These are phyloP conservation scores for Caranx ignobilis DNA, from an alignment of 2,113 vertebrate genomes.

Conservation along the genomic window DNA sequence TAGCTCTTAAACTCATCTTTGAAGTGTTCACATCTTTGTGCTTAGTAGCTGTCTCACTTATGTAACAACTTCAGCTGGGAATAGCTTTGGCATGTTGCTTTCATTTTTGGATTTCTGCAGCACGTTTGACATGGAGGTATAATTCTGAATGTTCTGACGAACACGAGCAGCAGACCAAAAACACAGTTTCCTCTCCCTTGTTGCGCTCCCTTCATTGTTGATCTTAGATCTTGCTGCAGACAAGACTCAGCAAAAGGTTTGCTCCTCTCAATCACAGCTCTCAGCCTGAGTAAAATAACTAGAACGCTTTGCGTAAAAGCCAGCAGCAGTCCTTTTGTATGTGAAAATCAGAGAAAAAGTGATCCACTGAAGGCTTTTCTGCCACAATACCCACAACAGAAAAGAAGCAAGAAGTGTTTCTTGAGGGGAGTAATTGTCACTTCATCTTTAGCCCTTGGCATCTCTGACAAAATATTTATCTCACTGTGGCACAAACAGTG, in stretches of 20 bases:
- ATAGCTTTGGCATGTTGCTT: constrained; percentile 51
- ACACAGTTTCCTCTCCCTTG: constrained; percentile 34
- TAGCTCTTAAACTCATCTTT: constrained; percentile 51
- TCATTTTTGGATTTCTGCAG: constrained; percentile 66
- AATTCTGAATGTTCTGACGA: constrained; percentile 56
- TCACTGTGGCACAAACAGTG: constrained; percentile 52
- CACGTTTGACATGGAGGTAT: constrained; percentile 62
- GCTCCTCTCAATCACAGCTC: constrained; percentile 43
- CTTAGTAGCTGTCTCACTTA: constrained; percentile 49
- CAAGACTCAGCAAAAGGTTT: constrained; percentile 56
- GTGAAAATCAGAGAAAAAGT: constrained; percentile 51
- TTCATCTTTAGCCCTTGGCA: constrained; percentile 73
- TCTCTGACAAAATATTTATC: constrained; percentile 79
- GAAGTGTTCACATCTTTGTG: constrained; percentile 53
- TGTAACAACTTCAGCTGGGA: constrained; percentile 58
- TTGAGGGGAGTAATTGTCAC: constrained; percentile 71
- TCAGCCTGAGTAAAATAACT: constrained; percentile 41
- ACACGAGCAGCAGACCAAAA: constrained; percentile 38
- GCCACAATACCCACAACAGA: constrained; percentile 31
- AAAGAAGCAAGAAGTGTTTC: constrained; percentile 47
- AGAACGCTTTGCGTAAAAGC: constrained; percentile 41
- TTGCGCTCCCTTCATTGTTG: constrained; percentile 52
- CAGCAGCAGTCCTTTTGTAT: constrained; percentile 23
- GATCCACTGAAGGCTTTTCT: constrained; percentile 38
- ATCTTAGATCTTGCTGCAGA: constrained; percentile 59